Percentiles rank a stretch among this genome's conserved stretches.
Evolutionary conservation across 2,113 vertebrate genomes (phyloP).

Genomic region (Dissostichus mawsoni): DNA sequence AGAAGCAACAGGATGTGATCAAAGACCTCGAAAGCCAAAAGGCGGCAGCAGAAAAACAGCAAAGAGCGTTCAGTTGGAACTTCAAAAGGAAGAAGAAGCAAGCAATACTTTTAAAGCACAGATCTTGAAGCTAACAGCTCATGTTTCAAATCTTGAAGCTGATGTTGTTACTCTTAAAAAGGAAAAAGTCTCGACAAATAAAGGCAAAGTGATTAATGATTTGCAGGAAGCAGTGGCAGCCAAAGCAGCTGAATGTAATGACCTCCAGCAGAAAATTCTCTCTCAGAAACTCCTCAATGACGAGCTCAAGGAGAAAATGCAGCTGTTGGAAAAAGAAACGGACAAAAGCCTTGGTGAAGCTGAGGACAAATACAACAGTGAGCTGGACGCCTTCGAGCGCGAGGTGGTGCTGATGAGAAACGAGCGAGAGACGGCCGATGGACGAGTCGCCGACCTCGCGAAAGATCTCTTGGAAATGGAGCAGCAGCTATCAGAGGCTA

Average conservation of each 20-base stretch:
- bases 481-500: constrained; percentile 74
- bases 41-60: constrained; percentile 75
- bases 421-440: constrained; percentile 72
- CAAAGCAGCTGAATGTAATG: constrained; percentile 78
- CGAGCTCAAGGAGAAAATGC: constrained; percentile 63
- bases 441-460: constrained; percentile 65
- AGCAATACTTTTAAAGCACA: constrained; percentile 70
- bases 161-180: constrained; percentile 76
- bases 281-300: constrained; percentile 65
- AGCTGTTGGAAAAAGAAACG: constrained; percentile 64
- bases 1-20: constrained; percentile 88
- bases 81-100: constrained; percentile 72
- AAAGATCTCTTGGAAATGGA: constrained; percentile 71
- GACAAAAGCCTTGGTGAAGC: constrained; percentile 62
- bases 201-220: constrained; percentile 75
- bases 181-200: constrained; percentile 72
- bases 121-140: constrained; percentile 77
- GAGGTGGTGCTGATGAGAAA: constrained; percentile 71
- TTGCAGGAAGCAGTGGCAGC: constrained; percentile 75
- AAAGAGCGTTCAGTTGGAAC: constrained; percentile 71
- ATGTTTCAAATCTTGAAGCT: constrained; percentile 78
- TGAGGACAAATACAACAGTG: constrained; percentile 68
- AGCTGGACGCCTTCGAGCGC: constrained; percentile 52
- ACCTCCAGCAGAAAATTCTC: constrained; percentile 75
- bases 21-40: constrained; percentile 88